Conservation (phyloP, 1,140 invertebrate species). For the Dreissena polymorpha region DNA sequence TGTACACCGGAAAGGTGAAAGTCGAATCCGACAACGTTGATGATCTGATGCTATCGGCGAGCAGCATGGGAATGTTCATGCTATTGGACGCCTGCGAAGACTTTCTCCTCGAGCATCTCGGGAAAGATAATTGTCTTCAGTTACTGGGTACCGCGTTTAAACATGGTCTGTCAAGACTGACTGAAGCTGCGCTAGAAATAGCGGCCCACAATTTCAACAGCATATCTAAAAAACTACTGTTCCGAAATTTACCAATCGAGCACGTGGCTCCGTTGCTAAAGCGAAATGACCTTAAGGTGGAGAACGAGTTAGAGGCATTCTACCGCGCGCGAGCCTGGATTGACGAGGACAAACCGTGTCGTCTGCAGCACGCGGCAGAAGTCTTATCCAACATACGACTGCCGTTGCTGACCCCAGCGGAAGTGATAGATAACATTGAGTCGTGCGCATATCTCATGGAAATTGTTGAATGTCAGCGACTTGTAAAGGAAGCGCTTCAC, state of each 20-base stretch:
- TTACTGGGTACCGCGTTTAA: slow-evolving; percentile 57
- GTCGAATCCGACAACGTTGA: slow-evolving; percentile 55
- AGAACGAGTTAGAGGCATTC: slow-evolving; percentile 61
- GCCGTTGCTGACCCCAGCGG: slow-evolving; percentile 59
- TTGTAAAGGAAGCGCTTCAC: slow-evolving; percentile 68
- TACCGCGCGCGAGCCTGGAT: slow-evolving; percentile 59
- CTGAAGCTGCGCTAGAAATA: slow-evolving; percentile 54
- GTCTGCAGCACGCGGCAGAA: slow-evolving; percentile 57
- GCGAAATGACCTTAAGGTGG: slow-evolving; percentile 62
- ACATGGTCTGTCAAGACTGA: slow-evolving; percentile 49
- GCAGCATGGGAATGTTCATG: slow-evolving; percentile 56
- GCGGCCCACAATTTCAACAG: slow-evolving; percentile 60
- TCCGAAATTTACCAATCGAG: slow-evolving; percentile 57
- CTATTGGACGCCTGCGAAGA: slow-evolving; percentile 64
- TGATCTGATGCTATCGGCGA: slow-evolving; percentile 56
- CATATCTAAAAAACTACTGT: slow-evolving; percentile 51
- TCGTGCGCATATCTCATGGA: slow-evolving; percentile 61
- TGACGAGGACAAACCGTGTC: slow-evolving; percentile 48
- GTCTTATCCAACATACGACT: slow-evolving; percentile 59
- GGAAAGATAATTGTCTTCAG: slow-evolving; percentile 61
- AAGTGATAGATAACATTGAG: slow-evolving; percentile 66
- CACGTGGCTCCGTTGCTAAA: slow-evolving; percentile 57
- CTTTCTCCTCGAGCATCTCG: slow-evolving; percentile 58
- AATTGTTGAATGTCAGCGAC: slow-evolving; percentile 60
- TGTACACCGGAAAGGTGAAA: slow-evolving; percentile 63